Evolutionary conservation across 2,797 vertebrate species (phyloP).

Genomic region (Lacerta bilineata): DNA sequence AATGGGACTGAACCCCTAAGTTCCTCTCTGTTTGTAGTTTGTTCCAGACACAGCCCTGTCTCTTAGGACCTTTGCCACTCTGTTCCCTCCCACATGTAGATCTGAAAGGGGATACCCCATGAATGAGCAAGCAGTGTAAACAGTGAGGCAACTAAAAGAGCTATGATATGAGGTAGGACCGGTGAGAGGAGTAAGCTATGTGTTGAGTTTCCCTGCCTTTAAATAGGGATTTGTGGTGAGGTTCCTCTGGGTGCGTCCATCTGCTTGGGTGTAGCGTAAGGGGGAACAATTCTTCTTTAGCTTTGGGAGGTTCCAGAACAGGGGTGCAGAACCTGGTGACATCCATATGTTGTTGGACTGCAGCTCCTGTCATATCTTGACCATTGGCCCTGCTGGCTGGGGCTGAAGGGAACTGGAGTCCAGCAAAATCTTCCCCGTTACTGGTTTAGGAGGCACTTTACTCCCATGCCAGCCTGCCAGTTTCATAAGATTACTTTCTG

Average conservation of each 20-base stretch:
- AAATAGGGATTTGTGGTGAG: not conserved
- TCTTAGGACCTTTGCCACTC: no score
- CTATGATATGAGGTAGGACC: not conserved
- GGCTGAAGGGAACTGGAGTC: not conserved
- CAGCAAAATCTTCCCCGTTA: not conserved
- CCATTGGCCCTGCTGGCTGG: not conserved
- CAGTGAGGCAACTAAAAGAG: not conserved
- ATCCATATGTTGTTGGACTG: not conserved
- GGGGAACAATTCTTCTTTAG: not conserved
- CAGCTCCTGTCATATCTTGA: not conserved
- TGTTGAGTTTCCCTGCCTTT: not conserved
- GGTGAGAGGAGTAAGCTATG: no score
- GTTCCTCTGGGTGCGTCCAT: not conserved
- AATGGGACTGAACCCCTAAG: not conserved
- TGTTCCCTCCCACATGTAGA: not conserved
- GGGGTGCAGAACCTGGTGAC: not conserved
- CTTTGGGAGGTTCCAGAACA: not conserved
- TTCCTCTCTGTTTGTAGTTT: not conserved
- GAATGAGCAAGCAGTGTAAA: not conserved
- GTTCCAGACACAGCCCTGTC: not conserved
- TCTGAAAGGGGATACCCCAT: slow-evolving; percentile 1
- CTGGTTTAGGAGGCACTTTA: not conserved
- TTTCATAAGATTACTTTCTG: no score
- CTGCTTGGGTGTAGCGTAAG: not conserved
- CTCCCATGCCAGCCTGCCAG: not conserved